Evolutionary conservation across 92 coral and sea anemone genomes (phyloP), one percentile per base, ranked within the genome.

Genomic region (Meandrina meandrites): DNA sequence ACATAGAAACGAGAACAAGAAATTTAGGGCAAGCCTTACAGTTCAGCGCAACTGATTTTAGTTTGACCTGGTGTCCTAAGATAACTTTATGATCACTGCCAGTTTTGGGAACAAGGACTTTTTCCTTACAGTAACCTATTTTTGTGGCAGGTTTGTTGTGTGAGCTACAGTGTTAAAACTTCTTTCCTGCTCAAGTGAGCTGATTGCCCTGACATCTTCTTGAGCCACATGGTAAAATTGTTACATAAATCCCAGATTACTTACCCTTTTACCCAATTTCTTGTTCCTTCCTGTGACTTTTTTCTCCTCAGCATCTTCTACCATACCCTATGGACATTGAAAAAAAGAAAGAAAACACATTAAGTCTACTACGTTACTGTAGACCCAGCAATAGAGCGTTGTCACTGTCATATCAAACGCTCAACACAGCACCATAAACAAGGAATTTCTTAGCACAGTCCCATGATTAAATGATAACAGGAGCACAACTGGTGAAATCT

Each of bases 251-350:
- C 11, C 15, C 84, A 4, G 4, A 17, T 62, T 36, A 77, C 88
- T 79, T 83, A 94, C 98, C 89, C 58, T 82, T 90, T 88, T 88
- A 24, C 92, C 82, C 14, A 93, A 67, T 53, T 90, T 93, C 67
- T 90, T 93, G 79, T 90, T 93, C 68, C 88, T 91, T 75, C 98
- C 98, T 37, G 91, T 89, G 47, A 91, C 96, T 87, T 96, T 96
- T 42, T 96, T 96, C 79, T 96, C 99, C 68, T 96, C 99, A 1
- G 99, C 99, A 88, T 92, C 96, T 76, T 96, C 97, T 45, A 96
- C 99, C 99, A 96, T 96, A 36, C 96, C 99, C 99, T 96, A 73
- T 13, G 27, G 30, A 54, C 9, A 42, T 76, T 28, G 0, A n/a
- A 45, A 24, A 76, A 7, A 22, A 24, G 5, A 18, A n/a, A 45